phyloP scores from a whole-genome alignment of 2,113 vertebrate species.

The Callopanchax toddi region DNA sequence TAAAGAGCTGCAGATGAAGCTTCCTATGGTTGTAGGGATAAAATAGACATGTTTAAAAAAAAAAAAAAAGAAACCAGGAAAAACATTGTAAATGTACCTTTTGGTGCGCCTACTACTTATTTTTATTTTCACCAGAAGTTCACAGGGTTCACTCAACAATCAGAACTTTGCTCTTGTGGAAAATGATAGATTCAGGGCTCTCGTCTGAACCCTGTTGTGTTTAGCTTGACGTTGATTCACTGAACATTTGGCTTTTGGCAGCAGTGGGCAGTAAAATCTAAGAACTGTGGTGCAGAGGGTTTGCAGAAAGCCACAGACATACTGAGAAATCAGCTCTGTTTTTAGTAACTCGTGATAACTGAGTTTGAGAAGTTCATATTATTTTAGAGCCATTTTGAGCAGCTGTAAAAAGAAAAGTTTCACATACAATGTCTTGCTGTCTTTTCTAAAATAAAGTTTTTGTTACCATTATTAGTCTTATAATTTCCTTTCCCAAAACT shows the following conservation, averaged over 20 bases:
- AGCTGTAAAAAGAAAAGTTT: not conserved
- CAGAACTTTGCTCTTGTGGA: not conserved
- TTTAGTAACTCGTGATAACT: not conserved
- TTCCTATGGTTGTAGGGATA: not conserved
- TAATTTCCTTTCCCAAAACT: no score
- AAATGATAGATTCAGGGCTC: not conserved
- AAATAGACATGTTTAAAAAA: not conserved
- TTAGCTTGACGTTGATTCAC: not conserved
- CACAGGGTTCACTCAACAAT: not conserved
- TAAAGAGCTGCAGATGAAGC: not conserved
- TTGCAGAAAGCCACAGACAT: not conserved
- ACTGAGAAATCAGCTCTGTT: not conserved
- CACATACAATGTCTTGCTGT: no score
- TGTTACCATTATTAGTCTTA: no score
- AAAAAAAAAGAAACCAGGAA: not conserved
- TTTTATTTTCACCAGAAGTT: not conserved
- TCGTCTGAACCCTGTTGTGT: not conserved
- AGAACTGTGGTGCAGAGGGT: not conserved
- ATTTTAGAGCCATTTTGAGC: not conserved
- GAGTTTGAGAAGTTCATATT: not conserved
- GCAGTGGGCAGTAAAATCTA: fast-evolving
- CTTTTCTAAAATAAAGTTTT: no score
- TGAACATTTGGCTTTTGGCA: not conserved
- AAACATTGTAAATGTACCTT: not conserved
- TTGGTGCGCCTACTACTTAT: not conserved